Base-by-base conservation (phyloP, 1,140 invertebrate genomes). In the Drosophila ercepeae region DNA sequence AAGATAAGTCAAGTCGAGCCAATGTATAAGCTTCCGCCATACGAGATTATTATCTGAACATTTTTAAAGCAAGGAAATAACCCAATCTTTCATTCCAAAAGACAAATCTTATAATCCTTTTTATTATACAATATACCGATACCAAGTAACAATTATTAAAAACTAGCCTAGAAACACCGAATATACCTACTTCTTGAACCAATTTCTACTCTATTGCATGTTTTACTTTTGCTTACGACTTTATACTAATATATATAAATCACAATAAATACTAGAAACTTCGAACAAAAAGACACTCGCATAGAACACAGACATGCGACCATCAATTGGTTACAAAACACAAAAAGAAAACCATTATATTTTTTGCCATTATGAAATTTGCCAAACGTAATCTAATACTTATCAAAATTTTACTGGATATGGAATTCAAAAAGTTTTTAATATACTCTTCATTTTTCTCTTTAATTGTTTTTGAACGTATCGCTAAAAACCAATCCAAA, bases 401-500 rank as follows among this genome's bases (percentile, higher is more conserved):
- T 69, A 59, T 73, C 78, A 32, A 84, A 86, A 86, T 83, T 78
- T 44, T 70, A 55, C 67, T 76, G 63, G 64, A 86, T 69, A 74
- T 78, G 69, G 59, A 84, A 84, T 79, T 86, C 64, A 88, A 88
- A 81, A 39, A 81, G 74, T 71, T 63, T 88, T 88, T 88, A 88
- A 88, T 88, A 88, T 61, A 61, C 77, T 88, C 74, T 88, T 88
- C 59, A 88, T 88, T 88, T 88, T 88, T 88, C 82, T 88, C 82
- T 88, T 88, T 88, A 88, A 88, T 88, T 82, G 75, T 82, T 82
- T 86, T 88, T 88, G 39, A 86, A 88, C 82, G 82, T 88, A 88
- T 88, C 83, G 82, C 82, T 88, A 86, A 81, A 86, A 78, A 65
- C 9, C 25, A 78, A 51, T 39, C 6, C 42, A 72, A 49, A 58